Evolutionary conservation across 2,113 vertebrate genomes (phyloP), one percentile per base, ranked within the genome.

Genomic region (Empidonax alnorum): DNA sequence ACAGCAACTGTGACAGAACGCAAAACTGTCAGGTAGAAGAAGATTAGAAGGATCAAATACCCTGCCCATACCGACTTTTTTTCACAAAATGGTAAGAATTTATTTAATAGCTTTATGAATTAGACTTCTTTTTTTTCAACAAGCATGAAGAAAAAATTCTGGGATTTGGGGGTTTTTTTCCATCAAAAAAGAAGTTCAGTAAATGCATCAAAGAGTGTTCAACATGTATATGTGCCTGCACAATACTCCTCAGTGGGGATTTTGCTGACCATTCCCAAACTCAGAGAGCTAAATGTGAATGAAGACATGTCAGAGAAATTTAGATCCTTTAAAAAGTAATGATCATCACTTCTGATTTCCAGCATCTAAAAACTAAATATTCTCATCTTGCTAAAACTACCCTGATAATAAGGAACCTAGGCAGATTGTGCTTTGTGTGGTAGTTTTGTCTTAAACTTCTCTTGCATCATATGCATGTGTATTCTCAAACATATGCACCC

Each of bases 391-490:
- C 4, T 63, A 56, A 39, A 55, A 39, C 0, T 2, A 24, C 50
- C 12, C 33, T 39, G 15, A 30, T 44, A 65, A 87, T 15, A 44
- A 66, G 50, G 18, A 68, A 59, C 33, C 2, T 5, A n/a, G 7
- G 31, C 22, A 58, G 7, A n/a, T 19, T 76, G 5, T 79, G 19
- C 14, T 91, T 58, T 28, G 6, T 37, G 33, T 16, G 7, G 3
- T 31, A 59, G 56, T 28, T 81, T 87, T 81, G 28, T 49, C 14
- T 80, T 58, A 31, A 84, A 49, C 6, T 4, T 56, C 49, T 39
- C 11, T 65, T 9, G 1, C 35, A 22, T 24, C 31, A 46, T 37
- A 65, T 1, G 2, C 7, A 8, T 7, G 2, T 20, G 17, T 3
- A 1, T 58, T 62, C n/a, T 73, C 56, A 37, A 49, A 50, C 6